Evolutionary conservation across 2,113 vertebrate species (phyloP).

Genomic region (Chascanopsetta lugubris): DNA sequence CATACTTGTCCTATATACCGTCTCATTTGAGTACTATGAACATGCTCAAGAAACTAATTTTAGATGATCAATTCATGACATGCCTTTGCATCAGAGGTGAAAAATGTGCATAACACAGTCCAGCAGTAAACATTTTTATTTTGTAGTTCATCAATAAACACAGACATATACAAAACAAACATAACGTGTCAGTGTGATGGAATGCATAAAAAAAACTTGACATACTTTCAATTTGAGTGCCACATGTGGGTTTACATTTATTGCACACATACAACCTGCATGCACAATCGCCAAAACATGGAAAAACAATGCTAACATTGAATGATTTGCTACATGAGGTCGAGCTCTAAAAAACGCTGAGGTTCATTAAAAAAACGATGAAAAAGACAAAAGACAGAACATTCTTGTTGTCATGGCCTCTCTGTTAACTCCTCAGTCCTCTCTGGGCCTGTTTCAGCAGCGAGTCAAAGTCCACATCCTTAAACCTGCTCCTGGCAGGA

Average conservation of each 20-base stretch:
- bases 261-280: slow-evolving; percentile 36
- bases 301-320: slow-evolving; percentile 1
- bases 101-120: too few species aligned
- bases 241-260: slow-evolving; percentile 22
- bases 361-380: slow-evolving; percentile 25
- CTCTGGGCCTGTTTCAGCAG: slow-evolving; percentile 93
- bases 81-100: too few species aligned
- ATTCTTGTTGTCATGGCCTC: background rate
- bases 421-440: slow-evolving; percentile 85
- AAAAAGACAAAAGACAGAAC: background rate
- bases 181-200: slow-evolving; percentile 21
- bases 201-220: slow-evolving; percentile 44
- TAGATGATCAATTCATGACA: too few species aligned
- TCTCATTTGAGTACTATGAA: too few species aligned
- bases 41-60: too few species aligned
- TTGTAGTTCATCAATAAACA: background rate
- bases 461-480: slow-evolving; percentile 91
- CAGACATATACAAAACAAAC: slow-evolving; percentile 39
- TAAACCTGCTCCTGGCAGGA: slow-evolving; percentile 83
- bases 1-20: too few species aligned
- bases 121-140: background rate
- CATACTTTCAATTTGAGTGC: slow-evolving; percentile 22
- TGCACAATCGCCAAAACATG: slow-evolving; percentile 30
- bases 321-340: slow-evolving; percentile 47
- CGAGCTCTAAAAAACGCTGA: slow-evolving; percentile 42